Evolutionary conservation across 2,888 invertebrate species (phyloP), one percentile per base, ranked within the genome.

Genomic region (Nemurella pictetii): DNA sequence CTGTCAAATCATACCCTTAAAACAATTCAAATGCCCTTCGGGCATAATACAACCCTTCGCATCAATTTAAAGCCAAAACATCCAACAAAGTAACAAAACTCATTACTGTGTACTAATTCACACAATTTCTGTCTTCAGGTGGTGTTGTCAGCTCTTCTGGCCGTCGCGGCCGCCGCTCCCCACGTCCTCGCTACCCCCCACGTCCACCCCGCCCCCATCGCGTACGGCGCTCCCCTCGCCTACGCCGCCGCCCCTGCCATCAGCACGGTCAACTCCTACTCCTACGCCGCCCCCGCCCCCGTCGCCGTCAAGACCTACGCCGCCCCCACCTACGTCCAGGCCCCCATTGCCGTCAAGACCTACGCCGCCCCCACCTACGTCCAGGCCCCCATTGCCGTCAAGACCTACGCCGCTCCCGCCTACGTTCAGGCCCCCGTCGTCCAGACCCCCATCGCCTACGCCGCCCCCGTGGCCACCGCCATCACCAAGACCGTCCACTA

Each of bases 401-500:
- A 85, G 35, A 35, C 80, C 72, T 83, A 84, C 78, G 83, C 84
- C 72, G 83, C 83, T 29, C 83, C 86, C 75, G 80, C 80, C 80
- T 55, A 75, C 20, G 26, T 26, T 36, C 0, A 55, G 3, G 82
- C 84, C 72, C 78, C 78, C 32, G 78, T 26, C 27, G 84, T 77
- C 30, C 9, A 28, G 5, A 35, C 78, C 12, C 87, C 90, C 27
- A 83, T 89, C 28, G 87, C 87, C 30, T 87, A 88, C 77, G 86
- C 90, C 88, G 91, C 92, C 89, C 89, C 88, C 87, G 87, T 89
- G 20, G 90, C 91, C 87, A 87, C 89, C 85, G 88, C 89, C 86
- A 80, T 74, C 85, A 55, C 83, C 85, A 86, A 87, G 27, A 85
- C 85, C 30, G 87, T 88, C 84, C 83, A 87, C 87, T 90, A 90